Evolutionary conservation across 2,888 invertebrate species (phyloP), one percentile per base, ranked within the genome.

Genomic region (Magallana nippona): DNA sequence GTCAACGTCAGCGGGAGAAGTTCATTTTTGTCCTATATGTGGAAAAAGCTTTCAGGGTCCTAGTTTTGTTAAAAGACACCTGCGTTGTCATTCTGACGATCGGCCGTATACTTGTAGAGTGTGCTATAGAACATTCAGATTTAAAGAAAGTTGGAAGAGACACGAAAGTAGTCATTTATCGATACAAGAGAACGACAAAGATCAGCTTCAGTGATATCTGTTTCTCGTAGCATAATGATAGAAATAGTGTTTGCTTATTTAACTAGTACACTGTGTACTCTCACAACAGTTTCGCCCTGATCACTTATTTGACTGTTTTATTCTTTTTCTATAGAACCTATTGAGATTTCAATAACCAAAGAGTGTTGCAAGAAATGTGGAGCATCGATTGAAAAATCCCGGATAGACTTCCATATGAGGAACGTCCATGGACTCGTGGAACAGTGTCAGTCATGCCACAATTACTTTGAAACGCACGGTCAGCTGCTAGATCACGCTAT

Each of bases 21-120:
- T 62, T 71, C 82, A 77, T 10, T 57, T 77, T n/a, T 82, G 82
- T 58, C 78, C 77, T 17, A 82, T 82, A 8, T 82, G 82, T 78
- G 82, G 82, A 17, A 82, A 82, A 55, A 77, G 56, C 27, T 82
- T 82, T 78, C 82, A 77, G 32, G 77, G 78, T 44, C 78, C 77
- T 11, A 82, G 82, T 82, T 78, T 58, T 78, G 58, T 82, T 57
- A 77, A 82, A 78, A 63, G 78, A 22, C 85, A 85, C 55, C 32
- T 78, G 81, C 62, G 56, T 22, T 78, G 27, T 58, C 85, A 85
- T 63, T 82, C 85, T 1, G 57, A 80, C 32, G 32, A 81, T 17
- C 22, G 58, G 22, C 58, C 63, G 27, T 77, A 55, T 58, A 55
- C 78, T 10, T 83, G 83, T 81, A 44, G 58, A 32, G 60, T 78